phyloP scores from a whole-genome alignment of 2,888 invertebrate genomes.

The Onchidella celtica region DNA sequence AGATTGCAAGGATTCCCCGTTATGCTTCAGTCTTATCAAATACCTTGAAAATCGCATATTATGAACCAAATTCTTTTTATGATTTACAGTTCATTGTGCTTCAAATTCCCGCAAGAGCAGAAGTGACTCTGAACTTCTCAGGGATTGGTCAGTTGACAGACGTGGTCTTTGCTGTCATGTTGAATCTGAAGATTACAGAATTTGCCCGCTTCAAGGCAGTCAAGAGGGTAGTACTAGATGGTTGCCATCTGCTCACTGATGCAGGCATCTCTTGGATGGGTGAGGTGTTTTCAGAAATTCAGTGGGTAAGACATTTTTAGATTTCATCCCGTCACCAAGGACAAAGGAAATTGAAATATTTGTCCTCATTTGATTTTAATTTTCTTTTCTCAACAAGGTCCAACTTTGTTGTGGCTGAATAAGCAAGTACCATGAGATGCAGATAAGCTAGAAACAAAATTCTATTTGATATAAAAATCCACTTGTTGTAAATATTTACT shows the following conservation, averaged over 20 bases:
- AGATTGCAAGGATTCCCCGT: no score
- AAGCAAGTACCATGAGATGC: no score
- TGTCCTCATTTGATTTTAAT: no score
- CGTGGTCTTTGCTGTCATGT: conserved; percentile 27
- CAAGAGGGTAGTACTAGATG: conserved; percentile 37
- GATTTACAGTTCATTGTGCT: conserved; percentile 6
- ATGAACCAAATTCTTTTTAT: not conserved
- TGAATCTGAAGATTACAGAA: conserved; percentile 13
- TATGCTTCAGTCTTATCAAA: no score
- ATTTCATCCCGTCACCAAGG: not conserved
- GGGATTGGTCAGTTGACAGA: conserved; percentile 34
- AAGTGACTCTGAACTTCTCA: conserved; percentile 35
- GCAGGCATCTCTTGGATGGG: conserved; percentile 43
- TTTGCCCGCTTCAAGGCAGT: conserved; percentile 29
- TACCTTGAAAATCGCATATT: no score
- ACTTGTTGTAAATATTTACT: no score
- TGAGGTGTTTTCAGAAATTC: conserved; percentile 46
- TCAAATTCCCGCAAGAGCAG: conserved; percentile 33
- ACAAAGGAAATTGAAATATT: no score
- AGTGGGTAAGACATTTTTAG: conserved; percentile 16
- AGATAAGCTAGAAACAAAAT: no score
- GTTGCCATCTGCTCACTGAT: conserved; percentile 50
- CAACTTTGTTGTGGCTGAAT: no score
- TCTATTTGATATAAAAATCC: no score
- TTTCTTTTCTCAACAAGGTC: no score